These are phyloP conservation scores for Epinotia ramella DNA, from an alignment of 2,888 invertebrate species.

Conservation along the genomic window DNA sequence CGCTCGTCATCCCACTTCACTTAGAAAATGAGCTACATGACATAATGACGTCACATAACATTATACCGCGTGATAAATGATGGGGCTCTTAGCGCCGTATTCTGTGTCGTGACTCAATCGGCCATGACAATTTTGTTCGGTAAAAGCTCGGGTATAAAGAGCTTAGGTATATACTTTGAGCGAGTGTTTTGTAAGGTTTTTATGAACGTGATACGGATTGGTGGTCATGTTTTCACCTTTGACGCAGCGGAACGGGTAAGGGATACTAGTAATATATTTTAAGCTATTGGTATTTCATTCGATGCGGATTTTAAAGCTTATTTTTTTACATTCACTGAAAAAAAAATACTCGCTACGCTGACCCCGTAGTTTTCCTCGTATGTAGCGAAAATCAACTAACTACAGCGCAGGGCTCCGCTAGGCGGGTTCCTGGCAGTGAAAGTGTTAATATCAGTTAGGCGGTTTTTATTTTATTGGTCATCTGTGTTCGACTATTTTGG, in stretches of 20 bases:
- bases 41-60: conserved; percentile 57
- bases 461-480: too few relatives aligned
- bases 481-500: too few relatives aligned
- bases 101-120: conserved; percentile 39
- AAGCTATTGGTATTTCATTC: background rate
- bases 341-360: too few relatives aligned
- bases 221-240: background rate
- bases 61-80: conserved; percentile 58
- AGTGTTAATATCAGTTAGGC: too few relatives aligned
- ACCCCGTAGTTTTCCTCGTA: too few relatives aligned
- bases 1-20: conserved; percentile 49
- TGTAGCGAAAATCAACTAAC: too few relatives aligned
- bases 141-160: conserved; percentile 11
- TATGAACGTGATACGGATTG: background rate
- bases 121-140: conserved; percentile 36
- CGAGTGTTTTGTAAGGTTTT: conserved; percentile 22
- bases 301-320: too few relatives aligned
- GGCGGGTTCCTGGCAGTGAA: too few relatives aligned
- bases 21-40: conserved; percentile 61
- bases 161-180: background rate
- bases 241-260: background rate
- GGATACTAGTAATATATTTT: background rate
- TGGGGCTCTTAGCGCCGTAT: conserved; percentile 43
- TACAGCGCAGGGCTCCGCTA: too few relatives aligned
- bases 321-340: too few relatives aligned